A percentile compares a stretch with the other conserved stretches of the same genome.
phyloP scores from a whole-genome alignment of 2,113 vertebrate species.

The Cygnus buccinator region DNA sequence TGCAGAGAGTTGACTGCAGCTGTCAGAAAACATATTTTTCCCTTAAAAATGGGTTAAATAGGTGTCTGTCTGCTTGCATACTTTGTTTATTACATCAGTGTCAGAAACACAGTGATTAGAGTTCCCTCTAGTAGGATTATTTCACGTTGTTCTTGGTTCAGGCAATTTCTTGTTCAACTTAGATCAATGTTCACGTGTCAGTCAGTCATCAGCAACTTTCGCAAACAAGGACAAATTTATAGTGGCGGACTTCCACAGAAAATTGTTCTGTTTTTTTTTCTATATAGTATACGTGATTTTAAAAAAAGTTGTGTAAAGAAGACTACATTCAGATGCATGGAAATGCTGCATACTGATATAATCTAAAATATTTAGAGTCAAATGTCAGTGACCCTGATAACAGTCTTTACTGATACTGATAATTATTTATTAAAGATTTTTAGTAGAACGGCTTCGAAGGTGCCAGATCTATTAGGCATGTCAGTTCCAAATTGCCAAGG shows the following conservation, averaged over 20 bases:
- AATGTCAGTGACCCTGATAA: background rate
- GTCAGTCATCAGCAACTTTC: background rate
- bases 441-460: background rate
- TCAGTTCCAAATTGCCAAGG: background rate
- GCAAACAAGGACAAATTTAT: background rate
- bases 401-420: background rate
- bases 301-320: background rate
- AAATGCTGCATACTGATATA: background rate
- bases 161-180: background rate
- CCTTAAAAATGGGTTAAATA: background rate
- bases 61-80: background rate
- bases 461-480: background rate
- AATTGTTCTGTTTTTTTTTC: background rate
- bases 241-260: background rate
- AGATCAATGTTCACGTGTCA: background rate
- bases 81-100: background rate
- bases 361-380: background rate
- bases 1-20: background rate
- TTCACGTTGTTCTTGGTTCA: background rate
- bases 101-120: conserved; percentile 1
- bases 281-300: background rate
- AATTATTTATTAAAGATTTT: background rate
- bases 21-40: background rate
- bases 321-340: background rate
- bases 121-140: background rate